Evolutionary conservation across 2,888 invertebrate species (phyloP).

Genomic region (Bugulina stolonifera): DNA sequence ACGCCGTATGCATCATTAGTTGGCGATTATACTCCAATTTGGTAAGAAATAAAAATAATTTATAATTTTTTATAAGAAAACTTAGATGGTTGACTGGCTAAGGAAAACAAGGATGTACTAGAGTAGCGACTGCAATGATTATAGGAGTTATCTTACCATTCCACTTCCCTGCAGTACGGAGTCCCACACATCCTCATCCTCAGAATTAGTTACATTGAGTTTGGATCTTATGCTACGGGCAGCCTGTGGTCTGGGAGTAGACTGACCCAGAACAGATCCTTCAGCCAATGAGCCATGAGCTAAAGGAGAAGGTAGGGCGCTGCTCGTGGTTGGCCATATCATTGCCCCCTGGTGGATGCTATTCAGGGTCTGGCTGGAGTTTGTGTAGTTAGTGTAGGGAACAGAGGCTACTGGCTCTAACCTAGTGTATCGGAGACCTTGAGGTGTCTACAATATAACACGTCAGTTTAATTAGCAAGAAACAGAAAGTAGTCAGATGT

Average conservation of each 20-base stretch:
- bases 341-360: neutral
- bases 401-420: neutral
- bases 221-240: neutral
- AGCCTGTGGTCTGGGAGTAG: neutral
- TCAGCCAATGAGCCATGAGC: neutral
- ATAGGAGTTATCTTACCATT: neutral
- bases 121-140: neutral
- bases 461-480: no score
- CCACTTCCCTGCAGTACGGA: conserved; percentile 21
- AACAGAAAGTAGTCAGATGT: no score
- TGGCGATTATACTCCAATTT: no score
- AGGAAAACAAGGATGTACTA: no score
- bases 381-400: neutral
- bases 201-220: neutral
- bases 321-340: neutral
- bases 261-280: neutral
- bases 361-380: neutral
- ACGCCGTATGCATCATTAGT: no score
- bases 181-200: neutral
- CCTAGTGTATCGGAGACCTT: neutral
- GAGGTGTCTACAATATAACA: neutral
- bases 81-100: no score
- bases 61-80: no score
- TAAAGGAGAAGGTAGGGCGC: neutral
- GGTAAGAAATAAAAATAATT: no score